Evolutionary conservation across 2,113 vertebrate genomes (phyloP).

Genomic region (Nyctereutes procyonoides): DNA sequence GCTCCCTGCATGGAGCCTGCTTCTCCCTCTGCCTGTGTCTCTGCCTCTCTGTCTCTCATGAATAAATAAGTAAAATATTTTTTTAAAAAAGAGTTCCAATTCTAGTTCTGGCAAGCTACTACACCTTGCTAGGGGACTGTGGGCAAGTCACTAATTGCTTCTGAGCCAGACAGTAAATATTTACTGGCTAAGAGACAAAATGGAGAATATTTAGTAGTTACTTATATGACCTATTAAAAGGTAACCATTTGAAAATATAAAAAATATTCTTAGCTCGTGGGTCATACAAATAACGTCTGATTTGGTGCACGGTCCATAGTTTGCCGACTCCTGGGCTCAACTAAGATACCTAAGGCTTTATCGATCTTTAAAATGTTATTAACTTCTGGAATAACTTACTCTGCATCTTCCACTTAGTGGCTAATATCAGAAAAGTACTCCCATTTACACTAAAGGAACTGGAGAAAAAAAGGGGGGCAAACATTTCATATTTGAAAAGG

Average conservation of each 20-base stretch:
- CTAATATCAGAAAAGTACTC: constrained; percentile 25
- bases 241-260: not conserved
- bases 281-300: not conserved
- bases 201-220: not conserved
- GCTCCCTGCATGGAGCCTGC: no score
- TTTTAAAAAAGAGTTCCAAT: not conserved
- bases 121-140: not conserved
- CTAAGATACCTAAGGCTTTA: not conserved
- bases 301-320: not conserved
- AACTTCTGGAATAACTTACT: constrained; percentile 2
- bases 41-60: no score
- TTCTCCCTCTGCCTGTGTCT: no score
- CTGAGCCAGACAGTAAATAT: not conserved
- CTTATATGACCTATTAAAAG: not conserved
- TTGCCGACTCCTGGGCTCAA: not conserved
- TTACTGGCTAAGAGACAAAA: constrained; percentile 11
- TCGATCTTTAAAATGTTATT: not conserved
- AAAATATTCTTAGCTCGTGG: constrained; percentile 20
- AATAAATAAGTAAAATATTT: no score
- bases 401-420: not conserved
- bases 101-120: not conserved
- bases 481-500: not conserved
- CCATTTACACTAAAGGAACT: not conserved
- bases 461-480: not conserved
- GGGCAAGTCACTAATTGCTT: not conserved